phyloP scores from a whole-genome alignment of 2,888 invertebrate species.

The Periphyllus acericola region DNA sequence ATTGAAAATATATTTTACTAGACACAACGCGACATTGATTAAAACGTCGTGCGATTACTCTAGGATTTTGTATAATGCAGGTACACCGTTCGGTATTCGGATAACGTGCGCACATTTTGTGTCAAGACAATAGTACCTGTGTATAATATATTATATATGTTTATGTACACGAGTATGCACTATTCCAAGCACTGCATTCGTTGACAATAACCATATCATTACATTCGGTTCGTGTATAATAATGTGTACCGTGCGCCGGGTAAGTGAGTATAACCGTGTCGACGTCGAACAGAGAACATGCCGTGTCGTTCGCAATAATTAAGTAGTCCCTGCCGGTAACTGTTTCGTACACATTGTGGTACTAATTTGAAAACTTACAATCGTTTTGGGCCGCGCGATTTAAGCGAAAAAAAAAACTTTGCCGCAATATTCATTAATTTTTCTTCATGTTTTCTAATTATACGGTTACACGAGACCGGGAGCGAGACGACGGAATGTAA shows the following conservation, averaged over 20 bases:
- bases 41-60: too few relatives aligned
- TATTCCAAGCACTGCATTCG: not conserved
- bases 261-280: not conserved
- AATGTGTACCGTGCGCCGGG: not conserved
- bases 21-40: too few relatives aligned
- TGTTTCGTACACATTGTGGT: slow-evolving; percentile 17
- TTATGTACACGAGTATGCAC: not conserved
- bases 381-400: not conserved
- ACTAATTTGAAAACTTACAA: slow-evolving; percentile 32
- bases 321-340: slow-evolving; percentile 37
- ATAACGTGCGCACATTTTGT: too few relatives aligned
- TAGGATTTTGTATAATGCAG: too few relatives aligned
- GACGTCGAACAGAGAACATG: not conserved
- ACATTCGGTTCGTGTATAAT: not conserved
- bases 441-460: slow-evolving; percentile 9
- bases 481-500: not conserved
- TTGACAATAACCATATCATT: not conserved
- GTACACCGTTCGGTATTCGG: too few relatives aligned
- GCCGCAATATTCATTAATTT: not conserved
- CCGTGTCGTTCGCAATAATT: slow-evolving; percentile 44
- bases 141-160: too few relatives aligned
- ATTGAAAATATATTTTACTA: too few relatives aligned
- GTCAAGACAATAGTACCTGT: too few relatives aligned
- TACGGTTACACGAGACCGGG: not conserved
- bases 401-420: slow-evolving; percentile 30